phyloP scores from a whole-genome alignment of 2,888 invertebrate genomes.

The Nymphalis urticae region DNA sequence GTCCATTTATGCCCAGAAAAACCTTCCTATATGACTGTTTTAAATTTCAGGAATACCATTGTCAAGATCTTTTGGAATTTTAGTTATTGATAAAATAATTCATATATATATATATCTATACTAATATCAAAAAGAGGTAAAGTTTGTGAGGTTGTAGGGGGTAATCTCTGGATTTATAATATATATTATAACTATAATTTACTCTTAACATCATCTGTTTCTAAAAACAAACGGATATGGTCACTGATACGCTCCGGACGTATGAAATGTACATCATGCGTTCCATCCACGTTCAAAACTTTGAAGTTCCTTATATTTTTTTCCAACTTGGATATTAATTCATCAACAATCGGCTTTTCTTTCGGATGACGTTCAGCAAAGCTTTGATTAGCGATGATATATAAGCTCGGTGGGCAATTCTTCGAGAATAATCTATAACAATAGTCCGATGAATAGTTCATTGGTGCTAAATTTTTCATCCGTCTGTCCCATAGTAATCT shows the following conservation, averaged over 20 bases:
- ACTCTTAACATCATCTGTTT: conserved; percentile 40
- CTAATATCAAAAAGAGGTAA: too few species aligned
- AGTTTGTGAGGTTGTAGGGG: too few species aligned
- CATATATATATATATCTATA: too few species aligned
- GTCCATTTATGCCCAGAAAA: neutral
- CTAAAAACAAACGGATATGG: conserved; percentile 61
- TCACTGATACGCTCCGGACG: conserved; percentile 76
- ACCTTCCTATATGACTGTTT: neutral
- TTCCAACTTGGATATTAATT: conserved; percentile 46
- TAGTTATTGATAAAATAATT: conserved; percentile 55
- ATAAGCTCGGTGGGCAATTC: conserved; percentile 54
- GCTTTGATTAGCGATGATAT: conserved; percentile 49
- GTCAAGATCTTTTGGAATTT: conserved; percentile 62
- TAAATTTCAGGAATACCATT: conserved; percentile 54
- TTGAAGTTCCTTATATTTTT: conserved; percentile 32
- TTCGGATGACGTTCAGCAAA: conserved; percentile 34
- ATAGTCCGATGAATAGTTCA: conserved; percentile 54
- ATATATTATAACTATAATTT: conserved; percentile 42
- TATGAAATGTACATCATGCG: conserved; percentile 84
- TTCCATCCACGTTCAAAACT: conserved; percentile 67
- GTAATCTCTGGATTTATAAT: too few species aligned
- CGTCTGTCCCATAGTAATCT: conserved; percentile 68
- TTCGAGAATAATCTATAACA: conserved; percentile 54
- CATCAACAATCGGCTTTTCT: conserved; percentile 40
- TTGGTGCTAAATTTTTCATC: conserved; percentile 50